phyloP scores from a whole-genome alignment of 2,888 invertebrate species.

The Adineta ricciae region DNA sequence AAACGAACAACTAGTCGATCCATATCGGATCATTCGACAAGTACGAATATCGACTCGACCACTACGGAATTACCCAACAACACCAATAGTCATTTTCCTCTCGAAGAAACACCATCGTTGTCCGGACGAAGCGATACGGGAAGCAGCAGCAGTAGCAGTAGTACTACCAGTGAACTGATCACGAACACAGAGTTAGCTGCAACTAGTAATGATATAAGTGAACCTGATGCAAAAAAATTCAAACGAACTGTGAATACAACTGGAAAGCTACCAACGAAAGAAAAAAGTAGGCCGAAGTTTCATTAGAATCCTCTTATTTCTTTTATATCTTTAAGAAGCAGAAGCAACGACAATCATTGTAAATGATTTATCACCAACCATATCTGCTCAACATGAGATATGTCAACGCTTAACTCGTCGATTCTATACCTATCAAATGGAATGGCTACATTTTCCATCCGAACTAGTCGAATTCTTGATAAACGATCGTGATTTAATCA shows the following conservation, averaged over 20 bases:
- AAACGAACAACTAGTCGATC: slow-evolving; percentile 5
- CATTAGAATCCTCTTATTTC: too few species aligned
- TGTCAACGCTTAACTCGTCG: not conserved
- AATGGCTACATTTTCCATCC: not conserved
- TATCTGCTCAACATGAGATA: not conserved
- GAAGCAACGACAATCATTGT: not conserved
- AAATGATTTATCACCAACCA: not conserved
- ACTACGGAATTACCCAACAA: not conserved
- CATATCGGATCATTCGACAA: not conserved
- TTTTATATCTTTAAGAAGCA: not conserved
- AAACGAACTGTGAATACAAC: not conserved
- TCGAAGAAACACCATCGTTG: not conserved
- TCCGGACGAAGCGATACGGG: not conserved
- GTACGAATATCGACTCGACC: not conserved
- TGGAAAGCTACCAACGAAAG: not conserved
- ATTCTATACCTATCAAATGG: not conserved
- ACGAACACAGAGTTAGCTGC: not conserved
- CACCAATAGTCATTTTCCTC: not conserved
- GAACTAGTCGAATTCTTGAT: not conserved
- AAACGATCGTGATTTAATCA: not conserved
- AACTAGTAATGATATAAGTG: not conserved
- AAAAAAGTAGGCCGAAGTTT: not conserved
- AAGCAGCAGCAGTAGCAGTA: not conserved
- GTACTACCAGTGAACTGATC: not conserved
- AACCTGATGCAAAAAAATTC: not conserved